Percentiles rank a stretch among this genome's conserved stretches.
Evolutionary conservation across 2,113 vertebrate genomes (phyloP).

Genomic region (Melanostigma gelatinosum): DNA sequence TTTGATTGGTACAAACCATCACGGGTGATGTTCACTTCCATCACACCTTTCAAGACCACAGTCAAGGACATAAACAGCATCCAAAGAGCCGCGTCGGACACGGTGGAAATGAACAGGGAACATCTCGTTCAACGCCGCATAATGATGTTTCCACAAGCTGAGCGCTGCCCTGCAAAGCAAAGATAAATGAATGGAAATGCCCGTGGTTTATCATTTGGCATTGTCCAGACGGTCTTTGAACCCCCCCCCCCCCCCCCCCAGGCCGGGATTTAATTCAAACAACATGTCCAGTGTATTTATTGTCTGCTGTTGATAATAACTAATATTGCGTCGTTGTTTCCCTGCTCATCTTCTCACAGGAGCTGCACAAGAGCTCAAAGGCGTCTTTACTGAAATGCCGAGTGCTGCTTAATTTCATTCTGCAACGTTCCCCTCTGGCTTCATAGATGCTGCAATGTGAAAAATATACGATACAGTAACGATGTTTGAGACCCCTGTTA

Average conservation of each 20-base stretch:
- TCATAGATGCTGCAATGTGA: background rate
- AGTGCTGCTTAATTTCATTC: slow-evolving; percentile 15
- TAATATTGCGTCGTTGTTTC: slow-evolving; percentile 13
- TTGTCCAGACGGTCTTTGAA: background rate
- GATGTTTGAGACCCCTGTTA: background rate
- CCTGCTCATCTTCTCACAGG: background rate
- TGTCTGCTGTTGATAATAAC: slow-evolving; percentile 31
- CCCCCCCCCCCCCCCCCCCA: background rate
- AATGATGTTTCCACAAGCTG: background rate
- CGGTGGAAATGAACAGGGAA: background rate
- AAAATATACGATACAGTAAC: background rate
- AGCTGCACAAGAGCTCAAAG: slow-evolving; percentile 6
- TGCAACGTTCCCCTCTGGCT: slow-evolving; percentile 5
- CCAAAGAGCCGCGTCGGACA: background rate
- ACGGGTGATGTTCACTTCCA: slow-evolving; percentile 12
- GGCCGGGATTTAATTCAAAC: slow-evolving; percentile 15
- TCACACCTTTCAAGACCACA: slow-evolving; percentile 39
- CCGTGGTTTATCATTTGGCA: background rate
- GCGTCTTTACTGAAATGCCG: slow-evolving; percentile 45
- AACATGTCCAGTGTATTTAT: slow-evolving; percentile 8
- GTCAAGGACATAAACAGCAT: slow-evolving; percentile 35
- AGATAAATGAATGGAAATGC: background rate
- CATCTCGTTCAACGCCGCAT: slow-evolving; percentile 6
- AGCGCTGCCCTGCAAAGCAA: background rate
- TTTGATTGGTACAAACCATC: slow-evolving; percentile 56